Evolutionary conservation across 2,113 vertebrate genomes (phyloP).

Genomic region (Onychostruthus taczanowskii): DNA sequence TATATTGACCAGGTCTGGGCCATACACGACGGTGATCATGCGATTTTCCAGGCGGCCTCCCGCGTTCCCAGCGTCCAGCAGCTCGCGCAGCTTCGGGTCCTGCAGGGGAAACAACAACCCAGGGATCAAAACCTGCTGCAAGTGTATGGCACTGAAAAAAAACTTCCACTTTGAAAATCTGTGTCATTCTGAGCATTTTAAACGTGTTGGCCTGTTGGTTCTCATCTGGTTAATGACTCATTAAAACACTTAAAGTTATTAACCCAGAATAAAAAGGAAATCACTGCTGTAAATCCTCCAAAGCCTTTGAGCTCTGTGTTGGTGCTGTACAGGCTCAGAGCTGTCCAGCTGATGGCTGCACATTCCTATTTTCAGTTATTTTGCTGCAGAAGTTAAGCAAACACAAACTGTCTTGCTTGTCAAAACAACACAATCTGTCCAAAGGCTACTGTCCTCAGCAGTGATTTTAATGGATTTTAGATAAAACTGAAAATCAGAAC

Average conservation of each 20-base stretch:
- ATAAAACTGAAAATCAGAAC: background rate
- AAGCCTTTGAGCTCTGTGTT: background rate
- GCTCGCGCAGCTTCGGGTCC: slow-evolving; percentile 92
- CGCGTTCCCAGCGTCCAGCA: slow-evolving; percentile 85
- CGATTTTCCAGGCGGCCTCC: slow-evolving; percentile 88
- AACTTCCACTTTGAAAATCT: background rate
- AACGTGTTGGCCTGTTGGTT: background rate
- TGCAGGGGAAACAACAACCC: slow-evolving; percentile 25
- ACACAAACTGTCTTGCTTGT: background rate
- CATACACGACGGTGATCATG: slow-evolving; percentile 93
- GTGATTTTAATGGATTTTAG: background rate
- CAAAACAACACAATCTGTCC: background rate
- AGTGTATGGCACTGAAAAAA: background rate
- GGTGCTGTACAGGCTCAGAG: background rate
- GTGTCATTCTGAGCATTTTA: background rate
- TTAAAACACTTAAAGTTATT: background rate
- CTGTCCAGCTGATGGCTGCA: background rate
- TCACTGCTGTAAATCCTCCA: background rate
- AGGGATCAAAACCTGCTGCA: background rate
- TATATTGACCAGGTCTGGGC: slow-evolving; percentile 93
- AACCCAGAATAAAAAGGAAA: background rate
- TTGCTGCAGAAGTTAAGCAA: background rate
- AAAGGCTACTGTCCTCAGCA: background rate
- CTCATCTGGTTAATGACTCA: background rate
- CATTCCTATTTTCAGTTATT: background rate